These are phyloP conservation scores for Galeopterus variegatus DNA, from an alignment of 2,113 vertebrate species.

Conservation along the genomic window DNA sequence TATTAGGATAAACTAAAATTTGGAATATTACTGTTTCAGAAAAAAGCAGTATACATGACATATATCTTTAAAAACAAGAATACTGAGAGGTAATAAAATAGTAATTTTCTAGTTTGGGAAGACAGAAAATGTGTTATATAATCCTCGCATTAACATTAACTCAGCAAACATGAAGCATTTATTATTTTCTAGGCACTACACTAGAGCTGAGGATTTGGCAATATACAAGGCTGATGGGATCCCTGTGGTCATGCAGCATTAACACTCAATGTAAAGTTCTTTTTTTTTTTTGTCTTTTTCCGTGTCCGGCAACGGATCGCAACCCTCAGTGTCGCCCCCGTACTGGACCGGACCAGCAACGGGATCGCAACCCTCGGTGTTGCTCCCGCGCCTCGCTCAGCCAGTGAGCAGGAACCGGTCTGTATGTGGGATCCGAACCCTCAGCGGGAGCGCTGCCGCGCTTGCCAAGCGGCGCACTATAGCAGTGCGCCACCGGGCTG, in stretches of 20 bases:
- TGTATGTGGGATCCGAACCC: too few relatives aligned
- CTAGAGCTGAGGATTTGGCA: neutral
- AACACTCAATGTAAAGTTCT: neutral
- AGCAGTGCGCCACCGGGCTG: too few relatives aligned
- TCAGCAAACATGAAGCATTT: neutral
- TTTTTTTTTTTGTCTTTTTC: too few relatives aligned
- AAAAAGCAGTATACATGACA: neutral
- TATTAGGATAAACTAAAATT: slow-evolving; percentile 9
- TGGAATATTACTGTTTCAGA: neutral
- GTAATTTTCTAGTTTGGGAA: neutral
- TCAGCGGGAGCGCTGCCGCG: too few relatives aligned
- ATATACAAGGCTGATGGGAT: neutral
- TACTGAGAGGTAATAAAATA: neutral
- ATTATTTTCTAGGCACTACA: neutral
- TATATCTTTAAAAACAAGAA: slow-evolving; percentile 8
- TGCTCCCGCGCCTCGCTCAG: too few relatives aligned
- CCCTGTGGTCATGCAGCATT: too few relatives aligned
- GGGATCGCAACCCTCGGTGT: too few relatives aligned
- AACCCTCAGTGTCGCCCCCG: too few relatives aligned
- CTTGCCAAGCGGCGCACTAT: too few relatives aligned
- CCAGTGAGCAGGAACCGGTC: too few relatives aligned
- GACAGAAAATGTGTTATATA: neutral
- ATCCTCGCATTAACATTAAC: neutral
- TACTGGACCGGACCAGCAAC: too few relatives aligned
- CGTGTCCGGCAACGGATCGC: too few relatives aligned